Evolutionary conservation across 2,888 invertebrate genomes (phyloP).

Genomic region (Willowsia nigromaculata): DNA sequence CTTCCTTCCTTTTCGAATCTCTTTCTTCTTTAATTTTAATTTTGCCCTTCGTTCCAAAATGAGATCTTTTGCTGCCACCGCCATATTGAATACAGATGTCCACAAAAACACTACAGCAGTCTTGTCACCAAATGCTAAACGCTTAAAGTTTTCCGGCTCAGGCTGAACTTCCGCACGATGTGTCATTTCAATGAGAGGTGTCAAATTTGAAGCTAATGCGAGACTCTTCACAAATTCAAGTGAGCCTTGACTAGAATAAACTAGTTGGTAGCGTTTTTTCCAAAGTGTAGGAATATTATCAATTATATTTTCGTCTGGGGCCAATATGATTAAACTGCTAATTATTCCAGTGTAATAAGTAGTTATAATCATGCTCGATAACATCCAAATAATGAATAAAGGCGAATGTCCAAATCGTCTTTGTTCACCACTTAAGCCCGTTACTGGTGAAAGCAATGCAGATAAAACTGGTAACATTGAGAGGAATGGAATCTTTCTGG

Average conservation of each 20-base stretch:
- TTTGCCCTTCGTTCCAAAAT: background rate
- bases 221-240: background rate
- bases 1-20: background rate
- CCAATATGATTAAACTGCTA: background rate
- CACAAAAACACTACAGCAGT: background rate
- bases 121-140: background rate
- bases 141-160: background rate
- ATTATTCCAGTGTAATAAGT: background rate
- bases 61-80: background rate
- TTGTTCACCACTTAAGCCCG: background rate
- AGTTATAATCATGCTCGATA: background rate
- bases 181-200: background rate
- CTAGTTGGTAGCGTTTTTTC: background rate
- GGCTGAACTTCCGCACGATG: background rate
- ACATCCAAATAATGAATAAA: background rate
- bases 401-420: background rate
- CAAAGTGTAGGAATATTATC: background rate
- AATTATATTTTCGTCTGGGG: background rate
- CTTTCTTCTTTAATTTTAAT: too few species aligned
- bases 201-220: background rate
- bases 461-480: background rate
- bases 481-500: too few species aligned
- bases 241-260: background rate
- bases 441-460: background rate
- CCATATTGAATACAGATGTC: background rate